Evolutionary conservation across 2,113 vertebrate species (phyloP).

Genomic region (Pterocles gutturalis): DNA sequence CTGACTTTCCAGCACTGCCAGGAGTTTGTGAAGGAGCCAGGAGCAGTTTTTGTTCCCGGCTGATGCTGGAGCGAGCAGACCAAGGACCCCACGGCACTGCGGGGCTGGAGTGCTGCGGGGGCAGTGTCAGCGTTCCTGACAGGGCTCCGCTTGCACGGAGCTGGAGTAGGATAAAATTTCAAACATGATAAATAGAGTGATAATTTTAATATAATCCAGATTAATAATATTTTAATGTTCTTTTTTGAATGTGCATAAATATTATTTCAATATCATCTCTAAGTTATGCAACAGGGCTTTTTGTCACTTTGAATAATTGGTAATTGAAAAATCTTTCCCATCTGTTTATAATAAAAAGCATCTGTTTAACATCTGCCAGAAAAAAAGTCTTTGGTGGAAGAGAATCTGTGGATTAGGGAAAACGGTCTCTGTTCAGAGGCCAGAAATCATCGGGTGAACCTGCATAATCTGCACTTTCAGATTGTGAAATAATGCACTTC

Average conservation of each 20-base stretch:
- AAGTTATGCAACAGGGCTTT: constrained; percentile 42
- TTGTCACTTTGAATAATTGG: constrained; percentile 59
- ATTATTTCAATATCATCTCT: constrained; percentile 1
- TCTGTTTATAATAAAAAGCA: constrained; percentile 65
- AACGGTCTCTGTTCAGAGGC: neutral
- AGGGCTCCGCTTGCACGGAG: neutral
- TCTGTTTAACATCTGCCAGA: constrained; percentile 75
- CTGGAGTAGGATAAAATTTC: neutral
- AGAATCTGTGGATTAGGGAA: neutral
- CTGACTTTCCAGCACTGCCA: neutral
- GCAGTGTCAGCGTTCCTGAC: neutral
- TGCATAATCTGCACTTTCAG: neutral
- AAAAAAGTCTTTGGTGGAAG: neutral
- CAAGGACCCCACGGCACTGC: neutral
- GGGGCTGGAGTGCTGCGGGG: neutral
- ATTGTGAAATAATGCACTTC: neutral
- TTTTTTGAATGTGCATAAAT: constrained; percentile 2
- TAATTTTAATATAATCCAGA: neutral
- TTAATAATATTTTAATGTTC: neutral
- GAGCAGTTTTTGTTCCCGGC: neutral
- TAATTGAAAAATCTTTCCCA: constrained; percentile 57
- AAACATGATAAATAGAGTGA: neutral
- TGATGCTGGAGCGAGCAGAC: neutral
- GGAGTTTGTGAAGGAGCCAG: neutral
- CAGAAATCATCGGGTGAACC: neutral